phyloP scores from a whole-genome alignment of 2,888 invertebrate species.

The Perdita meconis region DNA sequence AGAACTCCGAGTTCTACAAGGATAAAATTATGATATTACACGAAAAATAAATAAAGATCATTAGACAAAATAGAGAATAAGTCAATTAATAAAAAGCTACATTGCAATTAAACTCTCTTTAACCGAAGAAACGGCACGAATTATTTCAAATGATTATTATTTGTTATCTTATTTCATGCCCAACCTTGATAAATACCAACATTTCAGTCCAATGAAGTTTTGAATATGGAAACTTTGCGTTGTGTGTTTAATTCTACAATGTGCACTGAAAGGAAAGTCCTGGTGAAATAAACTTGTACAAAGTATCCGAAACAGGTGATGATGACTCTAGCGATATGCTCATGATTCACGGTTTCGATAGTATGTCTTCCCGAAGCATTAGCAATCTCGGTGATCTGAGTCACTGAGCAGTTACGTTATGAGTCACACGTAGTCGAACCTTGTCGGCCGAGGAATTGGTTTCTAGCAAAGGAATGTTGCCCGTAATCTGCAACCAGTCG shows the following conservation, averaged over 20 bases:
- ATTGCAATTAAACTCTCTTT: too few species aligned
- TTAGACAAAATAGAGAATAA: too few species aligned
- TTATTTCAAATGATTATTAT: too few species aligned
- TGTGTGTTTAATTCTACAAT: not conserved
- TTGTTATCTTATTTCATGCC: too few species aligned
- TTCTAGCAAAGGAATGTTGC: slow-evolving; percentile 81
- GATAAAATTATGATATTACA: too few species aligned
- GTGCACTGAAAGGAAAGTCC: not conserved
- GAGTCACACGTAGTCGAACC: slow-evolving; percentile 77
- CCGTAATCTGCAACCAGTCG: slow-evolving; percentile 50
- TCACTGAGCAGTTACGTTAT: slow-evolving; percentile 75
- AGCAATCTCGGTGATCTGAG: slow-evolving; percentile 79
- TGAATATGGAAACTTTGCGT: not conserved
- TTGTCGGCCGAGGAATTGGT: slow-evolving; percentile 76
- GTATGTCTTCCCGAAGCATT: slow-evolving; percentile 75
- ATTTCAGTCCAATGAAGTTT: slow-evolving; percentile 10
- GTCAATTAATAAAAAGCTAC: too few species aligned
- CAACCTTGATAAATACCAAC: slow-evolving; percentile 29
- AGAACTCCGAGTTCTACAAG: too few species aligned
- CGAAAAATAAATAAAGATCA: too few species aligned
- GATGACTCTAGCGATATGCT: slow-evolving; percentile 29
- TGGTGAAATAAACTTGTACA: not conserved
- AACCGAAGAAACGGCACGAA: too few species aligned
- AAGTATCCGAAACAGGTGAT: slow-evolving; percentile 24
- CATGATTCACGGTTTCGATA: slow-evolving; percentile 57